Evolutionary conservation across 2,797 vertebrate genomes (phyloP).

Genomic region (Syngnathus rostellatus): DNA sequence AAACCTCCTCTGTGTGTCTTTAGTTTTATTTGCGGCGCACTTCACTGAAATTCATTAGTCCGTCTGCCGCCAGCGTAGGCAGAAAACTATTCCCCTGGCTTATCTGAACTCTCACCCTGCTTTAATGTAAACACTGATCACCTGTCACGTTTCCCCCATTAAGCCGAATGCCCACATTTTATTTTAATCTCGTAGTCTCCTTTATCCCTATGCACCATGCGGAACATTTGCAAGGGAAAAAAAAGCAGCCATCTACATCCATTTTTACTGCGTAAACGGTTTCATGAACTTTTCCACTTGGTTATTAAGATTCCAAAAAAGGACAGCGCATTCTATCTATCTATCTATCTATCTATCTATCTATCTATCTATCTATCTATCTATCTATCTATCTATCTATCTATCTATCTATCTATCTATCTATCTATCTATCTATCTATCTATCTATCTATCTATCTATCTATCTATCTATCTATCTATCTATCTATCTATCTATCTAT

Average conservation of each 20-base stretch:
- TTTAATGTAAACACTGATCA: conserved; percentile 63
- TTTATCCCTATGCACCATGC: conserved; percentile 47
- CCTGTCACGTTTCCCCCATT: conserved; percentile 63
- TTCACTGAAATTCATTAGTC: conserved; percentile 67
- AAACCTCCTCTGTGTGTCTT: conserved; percentile 62
- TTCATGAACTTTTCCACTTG: not conserved
- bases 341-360: not conserved
- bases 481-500: no score
- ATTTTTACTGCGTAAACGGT: not conserved
- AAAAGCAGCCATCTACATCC: conserved; percentile 5
- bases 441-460: no score
- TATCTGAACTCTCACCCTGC: conserved; percentile 58
- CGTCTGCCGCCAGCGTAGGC: conserved; percentile 56
- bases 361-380: not conserved
- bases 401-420: no score
- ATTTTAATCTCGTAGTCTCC: conserved; percentile 38
- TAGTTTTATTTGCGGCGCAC: conserved; percentile 61
- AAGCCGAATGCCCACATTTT: conserved; percentile 59
- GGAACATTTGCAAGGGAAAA: not conserved
- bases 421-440: no score
- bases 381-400: no score
- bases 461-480: no score
- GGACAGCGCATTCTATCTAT: not conserved
- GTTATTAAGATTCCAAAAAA: not conserved
- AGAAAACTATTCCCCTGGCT: conserved; percentile 59